Percentiles rank a stretch among this genome's conserved stretches.
Conservation (phyloP, 2,113 vertebrate species). For the Tautogolabrus adspersus region DNA sequence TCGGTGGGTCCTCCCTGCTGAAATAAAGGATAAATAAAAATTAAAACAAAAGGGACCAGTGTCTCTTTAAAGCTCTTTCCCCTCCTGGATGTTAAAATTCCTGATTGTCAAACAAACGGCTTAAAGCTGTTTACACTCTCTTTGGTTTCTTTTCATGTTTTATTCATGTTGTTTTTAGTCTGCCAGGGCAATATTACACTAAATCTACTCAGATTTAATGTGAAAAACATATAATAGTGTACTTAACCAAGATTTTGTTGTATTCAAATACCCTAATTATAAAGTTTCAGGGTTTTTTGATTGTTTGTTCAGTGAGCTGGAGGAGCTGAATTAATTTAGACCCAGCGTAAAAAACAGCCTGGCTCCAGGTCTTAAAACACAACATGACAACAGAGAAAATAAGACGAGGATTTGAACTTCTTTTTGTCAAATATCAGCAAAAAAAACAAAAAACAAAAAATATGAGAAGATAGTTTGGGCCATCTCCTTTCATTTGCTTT, state of each 20-base stretch:
- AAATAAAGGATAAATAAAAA: not conserved
- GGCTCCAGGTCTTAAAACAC: too few species aligned
- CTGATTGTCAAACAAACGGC: conserved; percentile 51
- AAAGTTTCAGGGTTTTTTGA: conserved; percentile 3
- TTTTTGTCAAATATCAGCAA: not conserved
- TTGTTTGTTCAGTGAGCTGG: conserved; percentile 16
- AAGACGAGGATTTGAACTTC: not conserved
- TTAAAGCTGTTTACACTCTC: conserved; percentile 40
- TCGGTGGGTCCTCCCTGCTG: too few species aligned
- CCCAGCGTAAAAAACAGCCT: too few species aligned
- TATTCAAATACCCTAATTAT: not conserved
- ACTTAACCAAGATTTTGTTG: conserved; percentile 10
- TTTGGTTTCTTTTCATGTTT: conserved; percentile 61
- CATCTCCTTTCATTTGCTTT: not conserved
- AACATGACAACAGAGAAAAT: too few species aligned
- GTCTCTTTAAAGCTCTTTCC: not conserved
- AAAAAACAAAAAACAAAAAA: too few species aligned
- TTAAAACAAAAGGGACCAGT: conserved; percentile 35
- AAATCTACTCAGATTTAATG: conserved; percentile 31
- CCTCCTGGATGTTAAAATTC: conserved; percentile 53
- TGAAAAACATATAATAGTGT: not conserved
- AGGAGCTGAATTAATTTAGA: not conserved
- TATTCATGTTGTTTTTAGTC: conserved; percentile 37
- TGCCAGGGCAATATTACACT: conserved; percentile 6
- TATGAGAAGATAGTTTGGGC: not conserved